These are phyloP conservation scores for Budorcas taxicolor DNA, from an alignment of 2,113 vertebrate genomes.

Conservation along the genomic window DNA sequence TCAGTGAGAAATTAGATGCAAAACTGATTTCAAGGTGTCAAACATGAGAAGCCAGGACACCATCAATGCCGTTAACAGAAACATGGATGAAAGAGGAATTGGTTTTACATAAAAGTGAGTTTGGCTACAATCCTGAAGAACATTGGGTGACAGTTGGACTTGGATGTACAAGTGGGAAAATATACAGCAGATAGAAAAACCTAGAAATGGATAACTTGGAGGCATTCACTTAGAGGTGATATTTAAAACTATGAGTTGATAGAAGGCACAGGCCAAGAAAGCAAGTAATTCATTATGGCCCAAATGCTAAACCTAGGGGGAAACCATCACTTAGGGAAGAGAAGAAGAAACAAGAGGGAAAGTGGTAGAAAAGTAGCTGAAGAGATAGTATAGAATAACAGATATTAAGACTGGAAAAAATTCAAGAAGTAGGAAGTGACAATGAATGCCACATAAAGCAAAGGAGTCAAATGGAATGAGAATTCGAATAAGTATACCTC, in stretches of 20 bases:
- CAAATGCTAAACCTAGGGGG: neutral
- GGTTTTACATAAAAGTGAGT: neutral
- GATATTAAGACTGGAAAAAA: neutral
- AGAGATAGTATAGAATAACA: neutral
- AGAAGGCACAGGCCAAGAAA: neutral
- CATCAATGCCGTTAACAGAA: neutral
- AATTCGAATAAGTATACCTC: neutral
- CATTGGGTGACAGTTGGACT: neutral
- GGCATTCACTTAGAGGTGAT: neutral
- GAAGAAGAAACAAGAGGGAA: neutral
- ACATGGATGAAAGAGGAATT: neutral
- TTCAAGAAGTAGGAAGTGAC: neutral
- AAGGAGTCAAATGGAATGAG: neutral
- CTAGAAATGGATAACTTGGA: neutral
- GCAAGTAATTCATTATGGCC: neutral
- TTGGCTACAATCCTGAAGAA: neutral
- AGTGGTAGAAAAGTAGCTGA: neutral
- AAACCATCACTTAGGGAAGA: neutral
- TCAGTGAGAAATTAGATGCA: neutral
- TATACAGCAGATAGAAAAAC: neutral
- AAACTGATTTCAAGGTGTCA: neutral
- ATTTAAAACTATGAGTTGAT: neutral
- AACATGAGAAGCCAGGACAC: neutral
- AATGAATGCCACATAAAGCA: neutral
- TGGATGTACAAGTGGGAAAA: neutral